These are phyloP conservation scores for Upupa epops DNA, from an alignment of 2,113 vertebrate genomes.

Conservation along the genomic window DNA sequence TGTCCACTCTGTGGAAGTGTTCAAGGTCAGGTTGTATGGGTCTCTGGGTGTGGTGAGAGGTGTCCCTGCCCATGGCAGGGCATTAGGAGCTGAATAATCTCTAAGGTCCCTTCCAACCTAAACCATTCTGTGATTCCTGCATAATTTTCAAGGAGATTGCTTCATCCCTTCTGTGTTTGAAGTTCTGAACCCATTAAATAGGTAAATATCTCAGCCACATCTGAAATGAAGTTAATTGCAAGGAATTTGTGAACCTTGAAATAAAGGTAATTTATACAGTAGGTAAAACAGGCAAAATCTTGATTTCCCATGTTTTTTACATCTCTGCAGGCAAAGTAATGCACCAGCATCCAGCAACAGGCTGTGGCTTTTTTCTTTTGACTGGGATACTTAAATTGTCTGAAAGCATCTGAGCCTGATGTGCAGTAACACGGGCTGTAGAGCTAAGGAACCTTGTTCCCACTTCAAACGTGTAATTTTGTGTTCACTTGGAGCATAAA, in stretches of 20 bases:
- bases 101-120: no score
- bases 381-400: no score
- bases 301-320: background rate
- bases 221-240: background rate
- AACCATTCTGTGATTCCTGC: background rate
- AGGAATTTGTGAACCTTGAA: background rate
- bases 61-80: no score
- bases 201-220: background rate
- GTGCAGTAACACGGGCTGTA: background rate
- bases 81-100: no score
- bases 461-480: background rate
- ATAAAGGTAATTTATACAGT: background rate
- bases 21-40: no score
- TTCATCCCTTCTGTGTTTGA: background rate
- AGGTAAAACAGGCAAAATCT: background rate
- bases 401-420: background rate
- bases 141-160: background rate
- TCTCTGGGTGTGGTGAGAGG: no score
- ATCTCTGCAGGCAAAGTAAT: background rate
- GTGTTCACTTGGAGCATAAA: background rate
- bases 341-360: background rate
- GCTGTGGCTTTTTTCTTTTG: no score
- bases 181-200: background rate
- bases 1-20: no score
- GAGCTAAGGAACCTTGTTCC: background rate